A percentile compares a stretch with the other conserved stretches of the same genome.
These are phyloP conservation scores for Drosophila macrospina DNA, from an alignment of 2,888 invertebrate genomes.

Conservation along the genomic window DNA sequence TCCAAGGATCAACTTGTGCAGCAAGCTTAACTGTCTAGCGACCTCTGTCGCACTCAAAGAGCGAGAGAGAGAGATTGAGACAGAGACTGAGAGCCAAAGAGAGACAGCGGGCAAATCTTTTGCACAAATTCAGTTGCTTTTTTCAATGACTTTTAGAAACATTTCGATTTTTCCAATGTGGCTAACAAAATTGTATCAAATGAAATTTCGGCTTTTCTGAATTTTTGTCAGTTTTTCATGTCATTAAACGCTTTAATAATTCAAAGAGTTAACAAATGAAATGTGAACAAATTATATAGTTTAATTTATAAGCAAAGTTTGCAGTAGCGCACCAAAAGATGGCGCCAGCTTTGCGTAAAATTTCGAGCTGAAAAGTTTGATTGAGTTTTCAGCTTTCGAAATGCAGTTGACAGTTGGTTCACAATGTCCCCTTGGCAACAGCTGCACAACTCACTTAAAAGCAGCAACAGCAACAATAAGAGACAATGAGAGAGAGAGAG, in stretches of 20 bases:
- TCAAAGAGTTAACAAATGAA: constrained; percentile 1
- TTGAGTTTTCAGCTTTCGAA: constrained; percentile 28
- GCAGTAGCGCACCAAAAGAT: background rate
- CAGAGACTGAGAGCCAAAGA: too few species aligned
- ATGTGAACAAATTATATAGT: background rate
- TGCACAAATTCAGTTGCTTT: background rate
- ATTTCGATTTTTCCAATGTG: background rate
- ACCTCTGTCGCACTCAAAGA: background rate
- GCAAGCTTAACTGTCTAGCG: background rate
- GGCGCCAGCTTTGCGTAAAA: constrained; percentile 9
- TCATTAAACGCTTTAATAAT: background rate
- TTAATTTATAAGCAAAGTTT: background rate
- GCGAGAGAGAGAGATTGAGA: too few species aligned
- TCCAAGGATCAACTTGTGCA: constrained; percentile 41
- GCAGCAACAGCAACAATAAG: background rate
- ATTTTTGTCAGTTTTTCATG: background rate
- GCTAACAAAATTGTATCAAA: background rate
- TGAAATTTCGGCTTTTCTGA: background rate
- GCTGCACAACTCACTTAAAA: constrained; percentile 28
- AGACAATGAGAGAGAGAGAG: constrained; percentile 3
- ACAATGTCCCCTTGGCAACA: constrained; percentile 22
- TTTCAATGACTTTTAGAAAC: background rate
- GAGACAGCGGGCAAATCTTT: too few species aligned
- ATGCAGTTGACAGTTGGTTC: constrained; percentile 35
- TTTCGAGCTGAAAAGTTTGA: constrained; percentile 28